Base-by-base conservation (phyloP, 2,888 invertebrate genomes). In the Sarcophaga caerulescens region DNA sequence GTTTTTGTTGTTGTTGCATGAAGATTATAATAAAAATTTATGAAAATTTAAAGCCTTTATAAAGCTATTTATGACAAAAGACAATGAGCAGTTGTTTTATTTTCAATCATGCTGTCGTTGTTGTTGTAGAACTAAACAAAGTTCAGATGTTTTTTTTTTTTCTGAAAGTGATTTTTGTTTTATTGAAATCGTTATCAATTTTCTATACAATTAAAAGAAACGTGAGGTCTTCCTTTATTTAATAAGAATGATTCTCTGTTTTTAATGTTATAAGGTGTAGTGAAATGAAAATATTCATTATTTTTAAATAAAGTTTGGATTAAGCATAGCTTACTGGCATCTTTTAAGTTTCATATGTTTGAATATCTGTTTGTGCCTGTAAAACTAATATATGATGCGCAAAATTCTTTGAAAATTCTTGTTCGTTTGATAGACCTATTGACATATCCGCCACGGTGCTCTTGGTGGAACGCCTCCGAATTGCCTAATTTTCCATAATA, bases 201-300 rank as follows among this genome's bases (percentile, higher is more conserved):
- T 14, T 68, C 17, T 14, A 52, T 52, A 52, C 25, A 6, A 66
- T 80, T 62, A 47, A 17, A 17, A 57, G 74, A 81, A 85, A 75
- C 76, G 81, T 81, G 82, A 65, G 81, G 47, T 76, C 73, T 73
- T 74, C 35, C 71, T 70, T 45, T 12, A 73, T 81, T 66, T 17
- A 69, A 71, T 68, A 19, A 57, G 44, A 68, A 21, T 69, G 25
- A 68, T 57, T n/a, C 59, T 52, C 10, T 0, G 17, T 65, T 25
- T 35, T 17, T 10, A 35, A 47, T 52, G 45, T 19, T 45, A 65
- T 2, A 35, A 35, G 35, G 35, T 35, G 35, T 35, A 35, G 35
- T 35, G 35, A 59, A 23, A 25, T 65, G 11, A 35, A 65, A 65
- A 65, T 69, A 25, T 66, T 12, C 68, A 60, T 60, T 62, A 52